These are phyloP conservation scores for Samia ricini DNA, from an alignment of 1,140 invertebrate species.

Conservation along the genomic window DNA sequence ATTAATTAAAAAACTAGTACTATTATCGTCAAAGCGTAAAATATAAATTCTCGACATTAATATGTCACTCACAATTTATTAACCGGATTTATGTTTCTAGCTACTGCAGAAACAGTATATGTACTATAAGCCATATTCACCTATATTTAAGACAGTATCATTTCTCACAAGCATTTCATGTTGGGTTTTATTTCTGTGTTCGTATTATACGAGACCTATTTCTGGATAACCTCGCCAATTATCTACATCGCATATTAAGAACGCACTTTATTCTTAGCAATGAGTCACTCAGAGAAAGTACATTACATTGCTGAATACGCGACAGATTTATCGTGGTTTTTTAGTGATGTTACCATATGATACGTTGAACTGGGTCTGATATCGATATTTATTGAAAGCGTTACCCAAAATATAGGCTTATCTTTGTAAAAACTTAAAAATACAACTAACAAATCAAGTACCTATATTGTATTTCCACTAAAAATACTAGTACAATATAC, in stretches of 20 bases:
- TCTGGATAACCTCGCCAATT: constrained; percentile 66
- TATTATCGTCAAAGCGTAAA: neutral
- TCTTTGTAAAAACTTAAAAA: too few relatives aligned
- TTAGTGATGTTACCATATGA: constrained; percentile 38
- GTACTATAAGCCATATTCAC: neutral
- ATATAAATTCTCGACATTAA: neutral
- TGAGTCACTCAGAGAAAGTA: constrained; percentile 69
- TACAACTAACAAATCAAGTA: too few relatives aligned
- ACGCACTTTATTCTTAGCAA: constrained; percentile 70
- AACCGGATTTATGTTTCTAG: neutral
- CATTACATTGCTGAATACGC: constrained; percentile 75
- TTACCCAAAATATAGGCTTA: too few relatives aligned
- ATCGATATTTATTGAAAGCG: too few relatives aligned
- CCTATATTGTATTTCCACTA: too few relatives aligned
- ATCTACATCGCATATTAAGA: constrained; percentile 72
- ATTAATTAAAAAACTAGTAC: neutral
- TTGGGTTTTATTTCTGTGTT: constrained; percentile 6
- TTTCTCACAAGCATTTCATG: constrained; percentile 4
- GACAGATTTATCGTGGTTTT: constrained; percentile 72
- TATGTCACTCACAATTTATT: neutral
- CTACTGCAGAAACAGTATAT: too few relatives aligned
- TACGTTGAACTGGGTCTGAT: neutral
- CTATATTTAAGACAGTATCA: neutral
- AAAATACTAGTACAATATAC: too few relatives aligned
- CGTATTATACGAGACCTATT: constrained; percentile 44